Conservation (phyloP, 2,113 vertebrate genomes). For the Eira barbara region DNA sequence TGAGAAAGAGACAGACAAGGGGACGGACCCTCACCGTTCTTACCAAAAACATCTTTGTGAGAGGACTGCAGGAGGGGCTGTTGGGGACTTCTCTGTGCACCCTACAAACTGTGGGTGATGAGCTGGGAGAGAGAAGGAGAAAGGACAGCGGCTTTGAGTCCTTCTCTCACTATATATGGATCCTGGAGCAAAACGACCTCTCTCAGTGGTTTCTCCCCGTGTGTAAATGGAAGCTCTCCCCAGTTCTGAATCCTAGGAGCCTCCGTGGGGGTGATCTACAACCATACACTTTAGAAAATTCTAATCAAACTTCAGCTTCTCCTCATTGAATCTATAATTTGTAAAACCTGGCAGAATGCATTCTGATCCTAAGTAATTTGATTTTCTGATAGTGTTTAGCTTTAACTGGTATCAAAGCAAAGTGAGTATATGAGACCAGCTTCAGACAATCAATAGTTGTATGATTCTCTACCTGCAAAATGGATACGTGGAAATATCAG, state of each 20-base stretch:
- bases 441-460: background rate
- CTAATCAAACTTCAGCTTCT: background rate
- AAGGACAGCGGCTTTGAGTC: background rate
- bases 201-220: background rate
- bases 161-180: background rate
- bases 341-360: background rate
- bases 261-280: background rate
- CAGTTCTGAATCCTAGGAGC: background rate
- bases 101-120: accelerated
- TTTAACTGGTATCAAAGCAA: background rate
- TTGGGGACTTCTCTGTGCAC: no score
- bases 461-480: background rate
- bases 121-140: background rate
- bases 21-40: background rate
- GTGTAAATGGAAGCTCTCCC: background rate
- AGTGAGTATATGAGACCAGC: accelerated
- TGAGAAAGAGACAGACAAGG: background rate
- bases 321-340: background rate
- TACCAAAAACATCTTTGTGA: background rate
- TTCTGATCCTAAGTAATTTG: background rate
- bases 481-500: background rate
- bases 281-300: background rate
- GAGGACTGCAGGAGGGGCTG: no score
- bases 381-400: background rate
- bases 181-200: background rate